Percentiles rank a stretch among this genome's conserved stretches.
phyloP scores from a whole-genome alignment of 2,797 vertebrate species.

The Prunella strophiata region DNA sequence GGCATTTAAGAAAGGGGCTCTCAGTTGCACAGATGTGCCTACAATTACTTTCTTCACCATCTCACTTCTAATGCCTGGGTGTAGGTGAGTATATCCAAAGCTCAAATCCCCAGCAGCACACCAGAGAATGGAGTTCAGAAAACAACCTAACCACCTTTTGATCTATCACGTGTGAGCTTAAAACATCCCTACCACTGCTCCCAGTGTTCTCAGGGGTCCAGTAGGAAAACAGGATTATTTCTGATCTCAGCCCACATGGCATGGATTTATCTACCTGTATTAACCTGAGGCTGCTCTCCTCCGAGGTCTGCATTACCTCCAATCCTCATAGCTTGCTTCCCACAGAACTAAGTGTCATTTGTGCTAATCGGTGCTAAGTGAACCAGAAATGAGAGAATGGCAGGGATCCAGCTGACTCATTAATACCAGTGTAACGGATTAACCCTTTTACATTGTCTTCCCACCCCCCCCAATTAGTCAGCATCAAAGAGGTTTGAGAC shows the following conservation, averaged over 20 bases:
- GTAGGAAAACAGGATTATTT: constrained; percentile 29
- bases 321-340: not conserved
- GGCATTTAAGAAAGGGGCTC: not conserved
- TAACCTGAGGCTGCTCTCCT: constrained; percentile 11
- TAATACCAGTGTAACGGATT: constrained; percentile 62
- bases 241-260: not conserved
- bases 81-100: not conserved
- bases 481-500: constrained; percentile 54
- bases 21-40: not conserved
- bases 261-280: constrained; percentile 24
- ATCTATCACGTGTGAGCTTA: not conserved
- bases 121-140: not conserved
- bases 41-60: not conserved
- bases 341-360: constrained; percentile 53
- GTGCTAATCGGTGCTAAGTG: constrained; percentile 9
- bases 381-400: constrained; percentile 50
- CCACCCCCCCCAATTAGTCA: constrained; percentile 50
- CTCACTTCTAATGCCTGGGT: not conserved
- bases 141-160: not conserved
- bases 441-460: constrained; percentile 57
- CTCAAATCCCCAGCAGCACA: not conserved
- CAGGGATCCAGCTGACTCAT: constrained; percentile 62
- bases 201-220: not conserved
- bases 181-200: not conserved
- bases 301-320: not conserved